These are phyloP conservation scores for Anguilla marmorata DNA, from an alignment of 2,797 vertebrate species.

Conservation along the genomic window DNA sequence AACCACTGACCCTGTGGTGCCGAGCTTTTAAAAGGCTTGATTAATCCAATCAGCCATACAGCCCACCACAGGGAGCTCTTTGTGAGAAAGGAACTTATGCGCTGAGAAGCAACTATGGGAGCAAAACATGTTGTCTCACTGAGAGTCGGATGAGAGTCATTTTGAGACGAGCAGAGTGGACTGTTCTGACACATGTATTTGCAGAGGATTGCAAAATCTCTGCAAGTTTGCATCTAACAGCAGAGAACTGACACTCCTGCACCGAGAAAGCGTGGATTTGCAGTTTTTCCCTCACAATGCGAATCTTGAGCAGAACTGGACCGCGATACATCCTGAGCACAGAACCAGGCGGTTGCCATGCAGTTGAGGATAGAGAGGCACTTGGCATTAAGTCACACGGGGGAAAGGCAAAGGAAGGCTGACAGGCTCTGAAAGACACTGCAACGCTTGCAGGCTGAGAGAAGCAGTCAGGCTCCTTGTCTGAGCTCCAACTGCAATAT, in stretches of 20 bases:
- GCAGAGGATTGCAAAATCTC: no score
- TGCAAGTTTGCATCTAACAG: no score
- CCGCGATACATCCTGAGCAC: background rate
- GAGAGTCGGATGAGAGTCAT: background rate
- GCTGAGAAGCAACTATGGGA: background rate
- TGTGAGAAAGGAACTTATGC: background rate
- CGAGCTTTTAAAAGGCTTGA: background rate
- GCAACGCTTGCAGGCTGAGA: background rate
- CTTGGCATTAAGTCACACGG: background rate
- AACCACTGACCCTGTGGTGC: conserved; percentile 5
- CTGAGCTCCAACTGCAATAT: background rate
- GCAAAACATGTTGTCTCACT: background rate
- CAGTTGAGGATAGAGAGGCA: background rate
- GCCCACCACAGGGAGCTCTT: background rate
- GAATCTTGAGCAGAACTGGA: background rate
- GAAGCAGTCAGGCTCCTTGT: background rate
- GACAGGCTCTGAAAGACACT: background rate
- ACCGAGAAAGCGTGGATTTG: background rate
- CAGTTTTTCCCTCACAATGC: background rate
- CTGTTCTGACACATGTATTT: no score
- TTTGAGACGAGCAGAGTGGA: background rate
- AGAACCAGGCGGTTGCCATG: no score
- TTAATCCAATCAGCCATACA: background rate
- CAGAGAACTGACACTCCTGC: no score
- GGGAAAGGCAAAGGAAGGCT: background rate